Percentiles rank a stretch among this genome's conserved stretches.
These are phyloP conservation scores for Silurus meridionalis DNA, from an alignment of 2,113 vertebrate genomes.

Conservation along the genomic window DNA sequence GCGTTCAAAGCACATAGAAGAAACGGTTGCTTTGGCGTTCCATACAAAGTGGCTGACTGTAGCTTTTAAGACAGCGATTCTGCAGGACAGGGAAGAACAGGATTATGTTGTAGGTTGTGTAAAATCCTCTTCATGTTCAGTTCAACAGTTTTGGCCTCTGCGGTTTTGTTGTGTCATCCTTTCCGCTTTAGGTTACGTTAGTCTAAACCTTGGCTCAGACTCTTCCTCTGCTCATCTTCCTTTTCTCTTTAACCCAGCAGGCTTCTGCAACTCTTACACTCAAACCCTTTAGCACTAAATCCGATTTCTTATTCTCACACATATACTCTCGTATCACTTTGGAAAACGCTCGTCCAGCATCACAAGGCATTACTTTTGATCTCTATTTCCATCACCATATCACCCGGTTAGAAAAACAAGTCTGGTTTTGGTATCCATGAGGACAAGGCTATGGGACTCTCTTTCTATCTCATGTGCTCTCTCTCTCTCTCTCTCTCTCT, in stretches of 20 bases:
- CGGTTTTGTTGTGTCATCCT: slow-evolving; percentile 6
- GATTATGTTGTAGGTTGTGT: slow-evolving; percentile 9
- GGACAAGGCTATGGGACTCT: slow-evolving; percentile 51
- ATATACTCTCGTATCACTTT: background rate
- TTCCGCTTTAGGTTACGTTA: background rate
- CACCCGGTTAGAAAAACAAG: slow-evolving; percentile 65
- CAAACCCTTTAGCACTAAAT: background rate
- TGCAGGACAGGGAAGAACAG: background rate
- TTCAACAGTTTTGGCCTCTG: background rate
- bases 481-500: slow-evolving; percentile 67
- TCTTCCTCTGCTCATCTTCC: background rate
- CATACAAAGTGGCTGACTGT: background rate
- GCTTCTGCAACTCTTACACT: background rate
- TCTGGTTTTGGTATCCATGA: slow-evolving; percentile 65
- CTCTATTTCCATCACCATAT: slow-evolving; percentile 52
- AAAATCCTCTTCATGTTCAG: slow-evolving; percentile 14
- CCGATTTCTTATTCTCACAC: slow-evolving; percentile 18
- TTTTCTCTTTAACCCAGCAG: background rate
- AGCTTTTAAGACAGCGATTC: background rate
- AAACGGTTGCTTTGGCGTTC: background rate
- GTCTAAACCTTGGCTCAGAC: background rate
- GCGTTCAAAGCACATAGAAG: background rate
- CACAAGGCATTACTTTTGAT: slow-evolving; percentile 32
- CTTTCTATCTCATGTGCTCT: slow-evolving; percentile 61
- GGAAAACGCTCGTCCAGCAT: slow-evolving; percentile 3